These are phyloP conservation scores for Reticulitermes speratus DNA, from an alignment of 1,140 invertebrate genomes.

Conservation along the genomic window DNA sequence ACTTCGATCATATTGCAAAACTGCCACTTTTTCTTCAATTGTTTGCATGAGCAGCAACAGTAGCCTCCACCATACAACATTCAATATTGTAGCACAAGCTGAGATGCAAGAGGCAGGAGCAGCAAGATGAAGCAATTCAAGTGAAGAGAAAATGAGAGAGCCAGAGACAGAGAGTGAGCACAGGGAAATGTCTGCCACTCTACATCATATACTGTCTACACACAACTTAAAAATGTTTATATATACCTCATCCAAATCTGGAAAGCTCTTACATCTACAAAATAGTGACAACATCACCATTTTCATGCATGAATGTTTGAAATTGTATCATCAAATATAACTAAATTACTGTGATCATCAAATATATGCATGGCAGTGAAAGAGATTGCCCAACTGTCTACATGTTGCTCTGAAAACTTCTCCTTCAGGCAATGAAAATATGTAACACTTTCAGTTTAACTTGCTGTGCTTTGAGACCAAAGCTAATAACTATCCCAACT, in stretches of 20 bases:
- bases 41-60: not conserved
- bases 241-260: not conserved
- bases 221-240: not conserved
- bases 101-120: not conserved
- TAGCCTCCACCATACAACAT: conserved; percentile 15
- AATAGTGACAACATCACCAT: not conserved
- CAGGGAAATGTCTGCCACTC: not conserved
- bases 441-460: not conserved
- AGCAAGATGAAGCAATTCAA: conserved; percentile 6
- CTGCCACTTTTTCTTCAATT: conserved; percentile 18
- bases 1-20: not conserved
- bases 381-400: not conserved
- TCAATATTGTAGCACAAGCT: not conserved
- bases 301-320: not conserved
- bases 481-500: not conserved
- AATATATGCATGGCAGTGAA: not conserved
- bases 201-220: conserved; percentile 12
- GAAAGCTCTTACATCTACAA: conserved; percentile 11
- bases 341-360: not conserved
- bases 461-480: not conserved
- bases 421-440: not conserved
- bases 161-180: not conserved
- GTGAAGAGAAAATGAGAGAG: not conserved
- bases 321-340: not conserved
- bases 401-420: not conserved